Conservation (phyloP, 2,888 invertebrate species). For the Acleris cristana region DNA sequence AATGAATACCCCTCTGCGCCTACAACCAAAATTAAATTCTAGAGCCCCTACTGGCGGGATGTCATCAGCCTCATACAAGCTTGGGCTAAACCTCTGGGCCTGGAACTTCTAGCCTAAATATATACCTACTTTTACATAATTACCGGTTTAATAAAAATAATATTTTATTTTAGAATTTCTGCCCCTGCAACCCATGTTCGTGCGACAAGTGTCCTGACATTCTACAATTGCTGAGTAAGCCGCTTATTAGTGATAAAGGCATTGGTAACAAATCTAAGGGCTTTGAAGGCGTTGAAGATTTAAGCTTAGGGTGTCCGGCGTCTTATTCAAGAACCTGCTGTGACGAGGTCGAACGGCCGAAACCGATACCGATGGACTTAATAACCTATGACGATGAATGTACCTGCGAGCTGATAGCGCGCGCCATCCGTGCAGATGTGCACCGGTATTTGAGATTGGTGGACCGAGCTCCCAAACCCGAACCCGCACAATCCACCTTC, state of each 20-base stretch:
- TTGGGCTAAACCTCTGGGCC: too few relatives aligned
- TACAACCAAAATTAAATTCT: too few relatives aligned
- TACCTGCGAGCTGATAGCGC: constrained; percentile 55
- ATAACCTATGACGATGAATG: constrained; percentile 49
- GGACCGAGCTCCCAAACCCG: constrained; percentile 18
- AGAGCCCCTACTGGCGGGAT: too few relatives aligned
- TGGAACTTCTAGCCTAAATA: too few relatives aligned
- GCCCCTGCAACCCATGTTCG: not conserved
- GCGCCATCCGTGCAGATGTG: constrained; percentile 51
- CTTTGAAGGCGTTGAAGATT: not conserved
- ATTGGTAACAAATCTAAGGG: not conserved
- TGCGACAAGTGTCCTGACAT: not conserved
- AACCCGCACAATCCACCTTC: not conserved
- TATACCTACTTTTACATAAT: too few relatives aligned
- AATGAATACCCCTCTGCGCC: too few relatives aligned
- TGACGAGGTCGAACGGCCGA: not conserved
- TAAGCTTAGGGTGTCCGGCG: not conserved
- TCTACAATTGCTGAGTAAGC: not conserved
- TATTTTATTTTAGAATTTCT: not conserved
- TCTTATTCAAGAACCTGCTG: constrained; percentile 27
- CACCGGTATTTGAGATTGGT: constrained; percentile 51
- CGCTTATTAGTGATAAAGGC: not conserved
- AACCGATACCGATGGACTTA: constrained; percentile 39
- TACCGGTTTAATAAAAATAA: too few relatives aligned
- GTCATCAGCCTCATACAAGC: too few relatives aligned